Conservation (phyloP, 2,888 invertebrate genomes). For the Tetragonisca angustula region DNA sequence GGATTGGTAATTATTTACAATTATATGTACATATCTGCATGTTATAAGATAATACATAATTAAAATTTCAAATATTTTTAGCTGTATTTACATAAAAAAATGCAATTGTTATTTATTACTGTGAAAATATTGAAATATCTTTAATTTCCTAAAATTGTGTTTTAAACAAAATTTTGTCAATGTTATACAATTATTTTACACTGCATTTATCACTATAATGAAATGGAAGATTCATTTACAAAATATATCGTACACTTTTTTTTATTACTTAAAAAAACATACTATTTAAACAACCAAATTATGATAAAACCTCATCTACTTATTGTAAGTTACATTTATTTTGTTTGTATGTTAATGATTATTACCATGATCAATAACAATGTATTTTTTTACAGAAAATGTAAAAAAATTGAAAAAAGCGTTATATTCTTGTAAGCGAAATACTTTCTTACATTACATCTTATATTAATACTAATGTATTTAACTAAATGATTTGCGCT, state of each 20-base stretch:
- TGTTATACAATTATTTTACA: slow-evolving; percentile 13
- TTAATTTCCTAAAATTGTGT: slow-evolving; percentile 13
- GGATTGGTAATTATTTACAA: slow-evolving; percentile 36
- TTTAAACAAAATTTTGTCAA: slow-evolving; percentile 15
- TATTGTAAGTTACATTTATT: slow-evolving; percentile 56
- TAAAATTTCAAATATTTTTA: slow-evolving; percentile 47
- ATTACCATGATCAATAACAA: slow-evolving; percentile 48
- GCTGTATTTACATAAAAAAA: slow-evolving; percentile 35
- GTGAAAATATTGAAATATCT: slow-evolving; percentile 1
- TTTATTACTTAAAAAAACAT: slow-evolving; percentile 40
- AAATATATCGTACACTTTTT: slow-evolving; percentile 26
- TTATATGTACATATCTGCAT: slow-evolving; percentile 54
- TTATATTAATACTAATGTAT: slow-evolving; percentile 38
- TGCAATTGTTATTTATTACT: not conserved
- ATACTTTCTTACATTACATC: slow-evolving; percentile 47
- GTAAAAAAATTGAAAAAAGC: slow-evolving; percentile 58
- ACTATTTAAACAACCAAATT: slow-evolving; percentile 46
- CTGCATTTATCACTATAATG: slow-evolving; percentile 30
- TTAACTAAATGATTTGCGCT: slow-evolving; percentile 48
- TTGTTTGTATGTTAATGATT: slow-evolving; percentile 47
- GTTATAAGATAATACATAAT: slow-evolving; percentile 38
- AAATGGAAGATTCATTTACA: slow-evolving; percentile 9
- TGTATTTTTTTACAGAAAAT: slow-evolving; percentile 64
- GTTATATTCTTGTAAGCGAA: slow-evolving; percentile 55
- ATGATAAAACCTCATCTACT: slow-evolving; percentile 36